Percentiles rank a stretch among this genome's conserved stretches.
Conservation (phyloP, 2,888 invertebrate genomes). For the Rhamphomyia laevipes region DNA sequence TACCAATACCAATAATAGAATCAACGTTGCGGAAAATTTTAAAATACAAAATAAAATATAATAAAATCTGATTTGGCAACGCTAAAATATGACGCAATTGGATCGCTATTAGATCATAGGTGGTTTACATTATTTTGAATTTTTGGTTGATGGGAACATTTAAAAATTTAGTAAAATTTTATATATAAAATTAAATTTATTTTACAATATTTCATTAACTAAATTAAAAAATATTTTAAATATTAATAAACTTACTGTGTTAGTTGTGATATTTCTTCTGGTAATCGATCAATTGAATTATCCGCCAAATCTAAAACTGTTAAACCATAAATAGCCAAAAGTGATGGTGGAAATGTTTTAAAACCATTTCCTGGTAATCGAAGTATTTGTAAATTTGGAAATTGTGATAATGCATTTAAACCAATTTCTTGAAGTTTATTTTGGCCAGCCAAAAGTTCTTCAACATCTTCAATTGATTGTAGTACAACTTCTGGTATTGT, state of each 20-base stretch:
- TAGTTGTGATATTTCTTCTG: conserved; percentile 48
- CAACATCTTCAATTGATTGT: conserved; percentile 18
- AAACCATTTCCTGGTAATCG: conserved; percentile 46
- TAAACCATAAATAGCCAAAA: conserved; percentile 47
- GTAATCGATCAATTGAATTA: conserved; percentile 52
- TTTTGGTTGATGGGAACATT: too few species aligned
- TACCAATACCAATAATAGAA: too few species aligned
- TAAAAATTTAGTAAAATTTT: too few species aligned
- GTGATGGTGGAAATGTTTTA: conserved; percentile 45
- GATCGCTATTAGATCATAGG: too few species aligned
- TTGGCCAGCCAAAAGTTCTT: conserved; percentile 21
- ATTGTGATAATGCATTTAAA: conserved; percentile 16
- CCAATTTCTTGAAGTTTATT: conserved; percentile 20
- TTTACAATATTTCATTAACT: neutral
- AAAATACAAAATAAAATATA: too few species aligned
- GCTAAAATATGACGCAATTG: too few species aligned
- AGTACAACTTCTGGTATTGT: conserved; percentile 18
- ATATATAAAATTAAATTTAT: too few species aligned
- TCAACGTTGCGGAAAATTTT: too few species aligned
- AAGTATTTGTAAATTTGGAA: conserved; percentile 30
- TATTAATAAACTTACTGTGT: conserved; percentile 43
- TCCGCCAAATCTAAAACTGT: conserved; percentile 56
- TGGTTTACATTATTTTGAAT: too few species aligned
- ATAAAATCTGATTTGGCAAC: too few species aligned
- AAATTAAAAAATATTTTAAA: neutral